phyloP scores from a whole-genome alignment of 2,888 invertebrate genomes.

The Cordylochernes scorpioides region DNA sequence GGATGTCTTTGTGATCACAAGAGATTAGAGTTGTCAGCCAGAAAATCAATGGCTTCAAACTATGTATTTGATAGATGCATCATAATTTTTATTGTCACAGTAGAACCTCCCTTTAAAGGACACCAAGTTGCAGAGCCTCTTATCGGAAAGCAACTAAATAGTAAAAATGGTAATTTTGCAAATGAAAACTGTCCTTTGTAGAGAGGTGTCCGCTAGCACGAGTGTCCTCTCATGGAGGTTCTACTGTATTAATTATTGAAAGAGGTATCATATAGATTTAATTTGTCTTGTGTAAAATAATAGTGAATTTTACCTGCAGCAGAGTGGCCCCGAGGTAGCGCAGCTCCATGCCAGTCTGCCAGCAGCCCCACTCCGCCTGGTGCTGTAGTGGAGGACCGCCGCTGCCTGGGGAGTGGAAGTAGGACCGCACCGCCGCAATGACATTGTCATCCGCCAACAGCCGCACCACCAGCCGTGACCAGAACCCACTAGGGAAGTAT shows the following conservation, averaged over 20 bases:
- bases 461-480: constrained; percentile 77
- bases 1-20: too few relatives aligned
- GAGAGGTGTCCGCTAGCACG: too few relatives aligned
- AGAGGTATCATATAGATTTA: constrained; percentile 19
- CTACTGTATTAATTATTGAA: too few relatives aligned
- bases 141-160: too few relatives aligned
- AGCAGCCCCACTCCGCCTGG: constrained; percentile 60
- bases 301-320: too few relatives aligned
- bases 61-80: background rate
- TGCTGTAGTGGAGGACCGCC: too few relatives aligned
- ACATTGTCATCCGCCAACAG: constrained; percentile 65
- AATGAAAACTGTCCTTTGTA: too few relatives aligned
- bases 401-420: constrained; percentile 43
- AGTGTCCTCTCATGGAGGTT: too few relatives aligned
- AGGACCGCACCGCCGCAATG: constrained; percentile 42
- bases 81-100: constrained; percentile 14
- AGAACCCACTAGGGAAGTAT: constrained; percentile 92
- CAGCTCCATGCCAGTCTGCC: constrained; percentile 72
- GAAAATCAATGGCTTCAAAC: background rate
- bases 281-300: constrained; percentile 5
- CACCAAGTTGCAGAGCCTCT: too few relatives aligned
- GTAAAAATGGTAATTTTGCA: too few relatives aligned
- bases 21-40: background rate
- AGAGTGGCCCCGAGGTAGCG: constrained; percentile 52
- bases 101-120: too few relatives aligned